Evolutionary conservation across 2,888 invertebrate genomes (phyloP).

Genomic region (Hydraecia micacea): DNA sequence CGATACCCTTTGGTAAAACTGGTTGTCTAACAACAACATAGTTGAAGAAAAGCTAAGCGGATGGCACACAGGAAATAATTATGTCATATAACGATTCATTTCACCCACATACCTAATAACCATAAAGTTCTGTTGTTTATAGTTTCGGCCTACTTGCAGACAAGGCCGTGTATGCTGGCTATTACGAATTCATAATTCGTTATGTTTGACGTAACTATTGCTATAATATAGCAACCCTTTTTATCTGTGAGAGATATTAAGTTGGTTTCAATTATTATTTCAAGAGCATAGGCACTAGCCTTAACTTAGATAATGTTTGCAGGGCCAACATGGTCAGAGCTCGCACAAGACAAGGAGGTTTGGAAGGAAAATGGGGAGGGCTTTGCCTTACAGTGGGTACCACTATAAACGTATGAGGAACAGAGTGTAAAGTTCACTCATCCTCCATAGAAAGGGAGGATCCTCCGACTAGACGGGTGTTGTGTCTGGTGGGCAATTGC

Average conservation of each 20-base stretch:
- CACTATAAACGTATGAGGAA: neutral
- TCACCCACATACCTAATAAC: conserved; percentile 22
- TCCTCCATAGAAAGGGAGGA: too few relatives aligned
- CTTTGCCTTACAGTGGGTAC: neutral
- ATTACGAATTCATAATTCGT: neutral
- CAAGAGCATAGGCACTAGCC: neutral
- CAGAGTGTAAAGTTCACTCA: too few relatives aligned
- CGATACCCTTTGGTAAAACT: neutral
- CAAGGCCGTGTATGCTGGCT: too few relatives aligned
- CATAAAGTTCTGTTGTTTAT: conserved; percentile 9
- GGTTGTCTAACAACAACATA: neutral
- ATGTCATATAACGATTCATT: conserved; percentile 19
- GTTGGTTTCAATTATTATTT: neutral
- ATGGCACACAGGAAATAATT: conserved; percentile 22
- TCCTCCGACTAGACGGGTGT: too few relatives aligned
- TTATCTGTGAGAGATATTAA: neutral
- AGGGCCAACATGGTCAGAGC: neutral
- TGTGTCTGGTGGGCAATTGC: too few relatives aligned
- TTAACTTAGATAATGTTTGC: neutral
- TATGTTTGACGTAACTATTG: neutral
- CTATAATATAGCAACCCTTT: neutral
- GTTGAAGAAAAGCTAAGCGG: neutral
- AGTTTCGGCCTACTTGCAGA: conserved; percentile 8
- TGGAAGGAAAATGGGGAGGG: neutral
- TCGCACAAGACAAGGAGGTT: neutral